Evolutionary conservation across 2,797 vertebrate species (phyloP).

Genomic region (Xenops minutus): DNA sequence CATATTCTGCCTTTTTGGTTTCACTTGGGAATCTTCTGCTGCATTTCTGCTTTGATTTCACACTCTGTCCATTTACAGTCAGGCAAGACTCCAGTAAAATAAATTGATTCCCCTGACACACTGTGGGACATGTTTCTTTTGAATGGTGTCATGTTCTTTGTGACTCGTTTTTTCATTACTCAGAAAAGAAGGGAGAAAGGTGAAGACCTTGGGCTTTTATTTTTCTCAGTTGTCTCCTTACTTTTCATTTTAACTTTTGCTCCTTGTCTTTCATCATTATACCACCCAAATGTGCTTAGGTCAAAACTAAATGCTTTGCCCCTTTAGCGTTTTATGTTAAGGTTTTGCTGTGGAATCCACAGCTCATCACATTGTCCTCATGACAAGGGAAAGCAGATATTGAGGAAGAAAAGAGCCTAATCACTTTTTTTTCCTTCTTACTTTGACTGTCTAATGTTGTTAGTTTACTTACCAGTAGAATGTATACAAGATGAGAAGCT

Average conservation of each 20-base stretch:
- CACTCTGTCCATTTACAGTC: conserved; percentile 51
- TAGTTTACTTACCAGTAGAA: conserved; percentile 6
- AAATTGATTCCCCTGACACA: not conserved
- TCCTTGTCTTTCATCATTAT: conserved; percentile 53
- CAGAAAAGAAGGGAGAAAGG: conserved; percentile 35
- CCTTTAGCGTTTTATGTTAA: not conserved
- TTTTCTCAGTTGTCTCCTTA: conserved; percentile 41
- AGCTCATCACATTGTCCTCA: not conserved
- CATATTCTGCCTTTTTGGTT: not conserved
- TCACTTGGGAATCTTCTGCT: not conserved
- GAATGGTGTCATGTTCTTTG: conserved; percentile 14
- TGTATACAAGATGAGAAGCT: not conserved
- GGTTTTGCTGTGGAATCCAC: not conserved
- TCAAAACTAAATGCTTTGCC: not conserved
- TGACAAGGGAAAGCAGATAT: not conserved
- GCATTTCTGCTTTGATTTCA: conserved; percentile 70
- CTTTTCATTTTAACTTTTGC: conserved; percentile 40
- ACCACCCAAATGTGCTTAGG: not conserved
- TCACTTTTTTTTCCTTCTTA: not conserved
- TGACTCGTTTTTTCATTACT: conserved; percentile 8
- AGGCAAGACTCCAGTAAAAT: conserved; percentile 23
- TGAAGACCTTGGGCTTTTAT: conserved; percentile 39
- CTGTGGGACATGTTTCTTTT: conserved; percentile 29
- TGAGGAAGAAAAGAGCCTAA: not conserved
- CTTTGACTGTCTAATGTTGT: conserved; percentile 30